Conservation (phyloP, 1,140 invertebrate species). For the Riptortus pedestris region DNA sequence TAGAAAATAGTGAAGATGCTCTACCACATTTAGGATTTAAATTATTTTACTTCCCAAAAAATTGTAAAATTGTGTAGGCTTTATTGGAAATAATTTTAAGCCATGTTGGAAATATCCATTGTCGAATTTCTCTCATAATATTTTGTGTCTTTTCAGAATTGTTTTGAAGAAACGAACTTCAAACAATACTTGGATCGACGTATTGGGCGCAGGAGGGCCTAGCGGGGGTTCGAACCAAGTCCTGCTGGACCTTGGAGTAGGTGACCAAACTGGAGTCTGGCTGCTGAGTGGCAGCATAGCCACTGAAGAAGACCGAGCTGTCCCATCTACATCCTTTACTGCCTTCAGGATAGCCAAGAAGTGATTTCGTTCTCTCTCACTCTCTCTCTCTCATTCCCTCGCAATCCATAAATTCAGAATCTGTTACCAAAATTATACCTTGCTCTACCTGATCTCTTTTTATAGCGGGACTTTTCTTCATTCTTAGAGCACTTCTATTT, state of each 20-base stretch:
- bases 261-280: constrained; percentile 40
- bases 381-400: not conserved
- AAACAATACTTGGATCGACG: constrained; percentile 36
- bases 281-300: constrained; percentile 36
- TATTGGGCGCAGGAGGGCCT: constrained; percentile 34
- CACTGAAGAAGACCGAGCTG: constrained; percentile 28
- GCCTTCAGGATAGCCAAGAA: constrained; percentile 40
- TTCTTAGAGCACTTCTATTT: no score
- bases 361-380: no score
- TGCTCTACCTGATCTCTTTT: not conserved
- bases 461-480: no score
- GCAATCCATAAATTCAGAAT: not conserved
- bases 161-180: constrained; percentile 37
- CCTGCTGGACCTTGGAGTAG: constrained; percentile 37
- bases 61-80: no score
- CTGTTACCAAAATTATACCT: not conserved
- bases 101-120: no score
- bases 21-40: no score
- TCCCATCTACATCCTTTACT: constrained; percentile 36
- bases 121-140: no score
- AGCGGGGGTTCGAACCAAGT: constrained; percentile 38
- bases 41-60: no score
- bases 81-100: no score
- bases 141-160: no score
- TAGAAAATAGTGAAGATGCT: no score